Evolutionary conservation across 2,797 vertebrate species (phyloP), one percentile per base, ranked within the genome.

Genomic region (Salarias fasciatus): DNA sequence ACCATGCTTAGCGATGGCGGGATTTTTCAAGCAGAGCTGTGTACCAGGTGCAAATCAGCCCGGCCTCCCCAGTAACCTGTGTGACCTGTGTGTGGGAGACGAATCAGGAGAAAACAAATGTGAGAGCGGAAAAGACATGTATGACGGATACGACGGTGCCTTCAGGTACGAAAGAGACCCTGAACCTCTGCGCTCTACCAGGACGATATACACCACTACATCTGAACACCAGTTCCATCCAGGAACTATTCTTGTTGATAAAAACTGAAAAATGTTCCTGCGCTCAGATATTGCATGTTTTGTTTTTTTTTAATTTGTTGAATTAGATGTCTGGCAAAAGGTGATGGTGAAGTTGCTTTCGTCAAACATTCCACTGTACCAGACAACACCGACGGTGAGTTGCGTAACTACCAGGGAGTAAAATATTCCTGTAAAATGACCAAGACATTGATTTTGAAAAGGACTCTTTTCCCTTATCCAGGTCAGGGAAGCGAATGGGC

Each of bases 321-420:
- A 1, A 66, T 51, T 67, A 99, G 97, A 89, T 99, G 97, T 80
- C 82, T 99, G 76, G 94, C 82, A 0, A 82, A 89, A 14, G 87
- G 80, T 24, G 54, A 67, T 0, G 98, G 97, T 33, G 95, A 98
- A 0, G 96, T 99, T 74, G 97, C 98, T 50, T 99, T 99, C 42
- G 80, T 99, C 73, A 99, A 98, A 61, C 96, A 99, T 71, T 90
- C 95, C 0, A 97, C 98, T 0, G 94, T 98, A 54, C 92, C 95
- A 64, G 93, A 95, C 65, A 96, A 98, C 86, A 96, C 96, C 0
- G 92, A 97, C 3, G 95, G 98, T 98, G 89, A 37, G 61, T 66
- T 5, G 2, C 52, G 8, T 15, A 9, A 11, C 30, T 2, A 18
- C 1, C 2, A 8, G 43, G 2, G 6, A 11, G 8, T 5, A 43